These are phyloP conservation scores for Varanus salvator DNA, from an alignment of 2,113 vertebrate genomes.

Conservation along the genomic window DNA sequence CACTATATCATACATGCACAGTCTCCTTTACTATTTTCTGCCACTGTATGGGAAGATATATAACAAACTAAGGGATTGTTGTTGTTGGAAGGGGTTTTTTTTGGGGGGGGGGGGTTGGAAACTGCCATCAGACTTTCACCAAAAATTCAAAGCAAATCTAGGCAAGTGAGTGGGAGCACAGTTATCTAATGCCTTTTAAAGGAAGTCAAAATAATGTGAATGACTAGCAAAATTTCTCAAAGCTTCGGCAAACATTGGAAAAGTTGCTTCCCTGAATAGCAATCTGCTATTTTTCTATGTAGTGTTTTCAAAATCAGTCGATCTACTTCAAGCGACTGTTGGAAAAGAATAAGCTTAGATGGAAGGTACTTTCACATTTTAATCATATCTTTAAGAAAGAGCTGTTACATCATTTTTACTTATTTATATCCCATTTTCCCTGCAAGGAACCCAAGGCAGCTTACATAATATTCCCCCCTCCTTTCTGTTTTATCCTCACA, in stretches of 20 bases:
- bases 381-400: not conserved
- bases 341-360: not conserved
- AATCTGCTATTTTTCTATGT: not conserved
- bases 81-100: too few species aligned
- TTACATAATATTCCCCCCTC: too few species aligned
- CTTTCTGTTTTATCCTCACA: too few species aligned
- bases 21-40: too few species aligned
- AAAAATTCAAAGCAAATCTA: not conserved
- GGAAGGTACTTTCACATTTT: not conserved
- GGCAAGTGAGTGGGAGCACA: too few species aligned
- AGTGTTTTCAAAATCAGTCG: not conserved
- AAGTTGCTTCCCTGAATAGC: not conserved
- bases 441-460: too few species aligned
- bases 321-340: not conserved
- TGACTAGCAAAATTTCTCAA: not conserved
- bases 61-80: too few species aligned
- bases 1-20: not conserved
- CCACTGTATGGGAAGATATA: not conserved
- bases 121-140: too few species aligned
- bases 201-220: not conserved
- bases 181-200: not conserved
- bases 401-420: not conserved
- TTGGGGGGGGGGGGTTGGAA: too few species aligned
- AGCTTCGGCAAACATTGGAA: not conserved
- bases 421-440: too few species aligned